Evolutionary conservation across 1,140 invertebrate genomes (phyloP).

Genomic region (Lasaia peninsularis): DNA sequence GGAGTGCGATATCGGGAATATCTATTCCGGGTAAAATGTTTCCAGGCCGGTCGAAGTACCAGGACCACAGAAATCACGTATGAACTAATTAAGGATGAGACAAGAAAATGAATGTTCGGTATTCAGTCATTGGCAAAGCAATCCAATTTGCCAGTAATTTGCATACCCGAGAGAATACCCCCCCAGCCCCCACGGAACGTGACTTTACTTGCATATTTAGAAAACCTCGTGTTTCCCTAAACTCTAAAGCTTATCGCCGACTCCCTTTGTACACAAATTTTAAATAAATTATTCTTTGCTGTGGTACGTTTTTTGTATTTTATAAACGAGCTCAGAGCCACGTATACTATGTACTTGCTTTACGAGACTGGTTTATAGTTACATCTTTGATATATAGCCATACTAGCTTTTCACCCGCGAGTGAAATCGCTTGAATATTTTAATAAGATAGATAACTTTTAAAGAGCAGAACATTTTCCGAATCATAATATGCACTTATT

Average conservation of each 20-base stretch:
- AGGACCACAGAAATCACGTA: constrained; percentile 2
- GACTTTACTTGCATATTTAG: constrained; percentile 63
- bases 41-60: too few relatives aligned
- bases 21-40: too few relatives aligned
- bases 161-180: constrained; percentile 35
- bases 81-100: constrained; percentile 26
- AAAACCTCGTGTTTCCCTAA: constrained; percentile 38
- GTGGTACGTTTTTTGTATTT: background rate
- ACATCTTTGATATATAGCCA: too few relatives aligned
- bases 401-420: too few relatives aligned
- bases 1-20: too few relatives aligned
- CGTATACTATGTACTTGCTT: too few relatives aligned
- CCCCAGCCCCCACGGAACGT: constrained; percentile 44
- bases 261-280: constrained; percentile 15
- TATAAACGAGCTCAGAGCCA: too few relatives aligned
- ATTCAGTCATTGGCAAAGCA: constrained; percentile 39
- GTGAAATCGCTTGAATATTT: too few relatives aligned
- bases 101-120: constrained; percentile 46
- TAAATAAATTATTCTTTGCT: constrained; percentile 17
- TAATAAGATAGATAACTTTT: too few relatives aligned
- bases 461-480: too few relatives aligned
- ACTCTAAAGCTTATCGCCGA: constrained; percentile 43
- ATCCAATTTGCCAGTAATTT: constrained; percentile 72
- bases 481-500: too few relatives aligned
- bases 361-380: too few relatives aligned